These are phyloP conservation scores for Edolisoma coerulescens DNA, from an alignment of 2,113 vertebrate species.

Conservation along the genomic window DNA sequence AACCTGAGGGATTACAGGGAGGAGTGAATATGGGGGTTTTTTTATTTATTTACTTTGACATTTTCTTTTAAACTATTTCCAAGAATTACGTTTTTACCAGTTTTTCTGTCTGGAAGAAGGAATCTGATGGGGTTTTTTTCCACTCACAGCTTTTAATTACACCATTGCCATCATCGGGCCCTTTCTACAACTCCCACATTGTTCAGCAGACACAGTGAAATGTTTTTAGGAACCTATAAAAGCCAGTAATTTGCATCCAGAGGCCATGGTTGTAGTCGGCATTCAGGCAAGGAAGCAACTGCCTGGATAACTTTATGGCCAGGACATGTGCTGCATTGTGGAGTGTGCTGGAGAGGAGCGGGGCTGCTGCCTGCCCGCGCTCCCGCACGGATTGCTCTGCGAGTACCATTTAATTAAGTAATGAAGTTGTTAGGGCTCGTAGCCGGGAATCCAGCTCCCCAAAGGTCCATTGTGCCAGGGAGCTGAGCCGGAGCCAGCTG, in stretches of 20 bases:
- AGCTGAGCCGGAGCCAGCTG: not conserved
- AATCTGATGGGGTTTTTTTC: not conserved
- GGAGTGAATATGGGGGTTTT: not conserved
- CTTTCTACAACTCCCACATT: slow-evolving; percentile 38
- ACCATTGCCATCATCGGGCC: not conserved
- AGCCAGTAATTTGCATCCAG: slow-evolving; percentile 27
- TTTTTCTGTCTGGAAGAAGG: slow-evolving; percentile 46
- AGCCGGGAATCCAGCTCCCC: not conserved
- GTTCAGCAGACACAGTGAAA: slow-evolving; percentile 21
- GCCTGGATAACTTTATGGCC: slow-evolving; percentile 4
- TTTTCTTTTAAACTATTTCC: slow-evolving; percentile 34
- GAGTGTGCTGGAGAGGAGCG: not conserved
- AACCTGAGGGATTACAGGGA: not conserved
- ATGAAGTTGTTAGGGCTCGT: not conserved
- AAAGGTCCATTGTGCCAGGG: not conserved
- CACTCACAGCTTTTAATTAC: slow-evolving; percentile 47
- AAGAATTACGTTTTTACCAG: slow-evolving; percentile 9
- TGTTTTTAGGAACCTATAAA: slow-evolving; percentile 51
- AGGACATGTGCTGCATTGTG: not conserved
- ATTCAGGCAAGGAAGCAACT: not conserved
- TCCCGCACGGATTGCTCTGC: not conserved
- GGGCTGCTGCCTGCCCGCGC: not conserved
- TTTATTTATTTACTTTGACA: slow-evolving; percentile 43
- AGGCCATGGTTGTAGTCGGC: not conserved
- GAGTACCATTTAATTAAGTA: not conserved